Evolutionary conservation across 2,113 vertebrate species (phyloP), one percentile per base, ranked within the genome.

Genomic region (Corydoras sp.): DNA sequence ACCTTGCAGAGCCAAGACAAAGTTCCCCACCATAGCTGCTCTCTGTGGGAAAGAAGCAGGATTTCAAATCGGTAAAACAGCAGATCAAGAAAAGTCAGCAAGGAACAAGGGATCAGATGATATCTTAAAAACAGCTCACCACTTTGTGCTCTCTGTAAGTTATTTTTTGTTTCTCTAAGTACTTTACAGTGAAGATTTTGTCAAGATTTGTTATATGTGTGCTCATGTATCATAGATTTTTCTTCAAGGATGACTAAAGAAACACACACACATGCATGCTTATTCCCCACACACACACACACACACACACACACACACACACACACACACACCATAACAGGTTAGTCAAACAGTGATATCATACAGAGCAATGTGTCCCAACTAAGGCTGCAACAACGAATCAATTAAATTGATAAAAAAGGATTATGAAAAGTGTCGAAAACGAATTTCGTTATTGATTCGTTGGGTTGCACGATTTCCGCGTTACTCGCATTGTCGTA

Each of bases 111-210:
- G 61, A 43, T 31, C 43, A 60, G 8, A 1, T 77, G 68, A 76
- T 75, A 79, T 78, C 80, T 49, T 29, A 12, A 31, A n/a, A 56
- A 3, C 32, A 59, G 86, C 88, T 89, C 81, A 90, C 89, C 54
- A 69, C 69, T 83, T 77, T 80, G 85, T 59, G 74, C 83, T 82
- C 80, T 84, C 82, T 85, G 87, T 81, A 90, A 90, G 68, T 86
- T 89, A 82, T 90, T 82, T 82, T 86, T 88, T 84, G 85, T 90
- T 81, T 86, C 89, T 72, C 90, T 82, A 85, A 82, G 88, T 83
- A 49, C 69, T 15, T 30, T 71, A 10, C 62, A 51, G 35, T 35
- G 7, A 56, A 69, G 50, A 9, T 30, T 69, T 30, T 60, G 58
- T 50, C 59, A 31, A 30, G 12, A 50, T 67, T 74, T 49, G 29